Evolutionary conservation across 2,797 vertebrate species (phyloP).

Genomic region (Sebastes matsubarae): DNA sequence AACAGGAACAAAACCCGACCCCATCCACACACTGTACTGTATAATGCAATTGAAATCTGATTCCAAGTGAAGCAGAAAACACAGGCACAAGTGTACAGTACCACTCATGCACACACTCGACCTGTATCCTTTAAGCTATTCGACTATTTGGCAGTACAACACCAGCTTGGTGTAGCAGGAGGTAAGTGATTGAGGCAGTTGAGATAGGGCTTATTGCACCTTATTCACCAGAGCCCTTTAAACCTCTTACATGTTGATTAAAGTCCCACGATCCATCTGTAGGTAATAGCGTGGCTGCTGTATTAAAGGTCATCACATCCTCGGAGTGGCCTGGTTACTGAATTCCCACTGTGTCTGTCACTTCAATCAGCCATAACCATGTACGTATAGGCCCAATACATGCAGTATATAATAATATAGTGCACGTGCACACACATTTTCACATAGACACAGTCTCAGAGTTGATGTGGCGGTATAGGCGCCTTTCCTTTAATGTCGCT

Average conservation of each 20-base stretch:
- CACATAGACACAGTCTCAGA: not conserved
- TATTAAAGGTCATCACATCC: conserved; percentile 42
- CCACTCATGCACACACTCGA: not conserved
- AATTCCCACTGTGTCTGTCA: conserved; percentile 10
- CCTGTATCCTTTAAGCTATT: not conserved
- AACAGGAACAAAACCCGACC: not conserved
- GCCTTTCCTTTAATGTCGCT: not conserved
- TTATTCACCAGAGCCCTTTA: conserved; percentile 36
- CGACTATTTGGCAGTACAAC: not conserved
- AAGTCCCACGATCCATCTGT: conserved; percentile 29
- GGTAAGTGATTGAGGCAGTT: conserved; percentile 23
- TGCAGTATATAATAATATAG: not conserved
- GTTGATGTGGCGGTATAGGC: not conserved
- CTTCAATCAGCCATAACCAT: conserved; percentile 10
- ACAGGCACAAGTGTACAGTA: not conserved
- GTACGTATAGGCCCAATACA: not conserved
- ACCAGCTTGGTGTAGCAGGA: conserved; percentile 5
- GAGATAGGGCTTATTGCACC: conserved; percentile 7
- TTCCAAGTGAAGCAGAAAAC: not conserved
- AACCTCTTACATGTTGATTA: conserved; percentile 43
- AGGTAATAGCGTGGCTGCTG: not conserved
- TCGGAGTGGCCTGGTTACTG: not conserved
- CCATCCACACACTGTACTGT: not conserved
- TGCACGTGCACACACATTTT: not conserved
- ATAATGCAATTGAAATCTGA: conserved; percentile 15